Base-by-base conservation (phyloP, 2,797 vertebrate species). In the Rhadinocentrus ornatus region DNA sequence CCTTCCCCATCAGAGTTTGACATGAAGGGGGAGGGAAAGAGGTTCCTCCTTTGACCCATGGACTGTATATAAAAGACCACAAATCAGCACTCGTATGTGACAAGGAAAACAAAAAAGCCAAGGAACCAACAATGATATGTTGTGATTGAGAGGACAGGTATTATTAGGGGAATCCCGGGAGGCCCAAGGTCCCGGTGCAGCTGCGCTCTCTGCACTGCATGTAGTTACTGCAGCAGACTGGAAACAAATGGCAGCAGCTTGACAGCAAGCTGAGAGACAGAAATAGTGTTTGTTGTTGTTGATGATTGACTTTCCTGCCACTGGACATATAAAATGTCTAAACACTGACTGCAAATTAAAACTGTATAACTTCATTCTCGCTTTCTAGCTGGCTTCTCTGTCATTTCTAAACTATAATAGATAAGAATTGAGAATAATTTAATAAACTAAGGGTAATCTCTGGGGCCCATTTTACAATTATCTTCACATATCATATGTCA, bases 131-230 rank as follows among this genome's bases (percentile, higher is more conserved):
- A 87, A 76, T 80, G 78, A 86, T 82, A 67, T 78, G 78, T 70
- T 82, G 73, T 61, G 83, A 88, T 34, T 75, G 77, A 81, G 77
- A 80, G 76, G 80, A 79, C 83, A 82, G 73, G 78, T 86, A 75
- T 86, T 83, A 85, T 88, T 90, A 90, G 69, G 63, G 60, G 62
- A 60, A 52, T 79, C 85, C 85, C 57, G 3, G 56, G 85, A 76
- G 88, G 61, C 77, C 48, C 15, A 59, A 64, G 73, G 77, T 55
- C 73, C 64, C 32, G 1, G 37, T 72, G 75, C 71, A 80, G 84
- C 86, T 84, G 82, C 63, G 55, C 60, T 24, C 54, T 54, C 68
- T 62, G 29, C 64, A 32, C 69, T 66, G 78, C 62, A 46, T 70
- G 59, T 69, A 74, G 62, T 71, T 75, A 83, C 78, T 62, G 57